Base-by-base conservation (phyloP, 53 echinoderm and acorn worm genomes). In the Hippasteria phrygiana region DNA sequence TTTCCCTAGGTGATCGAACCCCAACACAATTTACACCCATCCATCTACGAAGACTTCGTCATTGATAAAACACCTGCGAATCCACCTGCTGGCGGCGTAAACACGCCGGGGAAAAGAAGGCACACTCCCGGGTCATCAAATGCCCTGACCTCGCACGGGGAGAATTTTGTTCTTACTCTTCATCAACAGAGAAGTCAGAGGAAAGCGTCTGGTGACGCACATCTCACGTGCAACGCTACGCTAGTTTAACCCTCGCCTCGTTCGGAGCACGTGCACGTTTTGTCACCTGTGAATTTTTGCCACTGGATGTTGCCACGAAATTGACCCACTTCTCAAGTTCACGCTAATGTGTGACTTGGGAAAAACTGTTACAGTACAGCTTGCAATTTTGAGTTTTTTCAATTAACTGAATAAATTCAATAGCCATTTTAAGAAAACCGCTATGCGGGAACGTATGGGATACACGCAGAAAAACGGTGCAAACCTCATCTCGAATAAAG, bases 51-150 rank as follows among this genome's bases (percentile, higher is more conserved):
- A 14, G 67, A 46, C n/a, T 32, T n/a, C 67, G 28, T 48, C 69
- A 69, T 83, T 47, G 47, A 83, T 40, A 50, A 69, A 67, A 45
- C 67, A 83, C 83, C 83, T 83, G 83, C 83, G 12, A 50, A 5
- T 17, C 33, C 83, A 83, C 83, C 83, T 83, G 83, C 83, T 47
- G 11, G 66, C 29, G 70, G 50, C 46, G 83, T 83, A 43, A 83
- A 69, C 69, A 67, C 35, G 16, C 47, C 38, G 41, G 41, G 78
- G 55, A 20, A 55, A 22, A 37, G 37, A 31, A 34, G 22, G 5
- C 32, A 16, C 20, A 29, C 56, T 78, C 56, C 12, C 55, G 78
- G 56, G 78, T 36, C 43, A 34, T n/a, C 51, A 50, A n/a, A 17
- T 51, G 34, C 43, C 56, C 26, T 55, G 55, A 78, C 55, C 56